These are phyloP conservation scores for Chorisops tibialis DNA, from an alignment of 2,888 invertebrate genomes.

Conservation along the genomic window DNA sequence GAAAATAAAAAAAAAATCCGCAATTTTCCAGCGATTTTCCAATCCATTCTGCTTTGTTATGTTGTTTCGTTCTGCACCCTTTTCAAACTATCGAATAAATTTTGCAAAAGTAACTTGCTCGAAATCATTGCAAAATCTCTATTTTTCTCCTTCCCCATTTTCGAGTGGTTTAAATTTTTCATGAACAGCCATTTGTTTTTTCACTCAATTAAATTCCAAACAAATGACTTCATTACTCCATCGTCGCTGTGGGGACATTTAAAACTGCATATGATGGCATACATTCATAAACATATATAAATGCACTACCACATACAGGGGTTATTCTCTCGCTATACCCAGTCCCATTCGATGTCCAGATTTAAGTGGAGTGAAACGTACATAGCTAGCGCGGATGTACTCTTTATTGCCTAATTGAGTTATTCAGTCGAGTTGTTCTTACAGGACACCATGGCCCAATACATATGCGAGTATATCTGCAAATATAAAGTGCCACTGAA, in stretches of 20 bases:
- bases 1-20: no score
- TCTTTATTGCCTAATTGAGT: constrained; percentile 21
- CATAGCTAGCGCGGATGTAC: neutral
- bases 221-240: constrained; percentile 26
- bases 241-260: constrained; percentile 9
- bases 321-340: no score
- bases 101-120: no score
- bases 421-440: constrained; percentile 3
- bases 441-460: neutral
- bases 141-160: neutral
- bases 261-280: neutral
- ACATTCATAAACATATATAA: neutral
- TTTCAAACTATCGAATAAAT: no score
- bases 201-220: constrained; percentile 23
- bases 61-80: no score
- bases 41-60: no score
- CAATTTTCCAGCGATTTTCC: no score
- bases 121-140: no score
- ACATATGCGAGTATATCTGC: neutral
- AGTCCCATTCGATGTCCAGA: no score
- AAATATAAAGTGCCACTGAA: neutral
- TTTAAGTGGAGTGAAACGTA: no score
- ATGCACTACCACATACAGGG: neutral
- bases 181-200: constrained; percentile 15
- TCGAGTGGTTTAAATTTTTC: constrained; percentile 2